Conservation (phyloP, 2,113 vertebrate species). For the Blennius ocellaris region DNA sequence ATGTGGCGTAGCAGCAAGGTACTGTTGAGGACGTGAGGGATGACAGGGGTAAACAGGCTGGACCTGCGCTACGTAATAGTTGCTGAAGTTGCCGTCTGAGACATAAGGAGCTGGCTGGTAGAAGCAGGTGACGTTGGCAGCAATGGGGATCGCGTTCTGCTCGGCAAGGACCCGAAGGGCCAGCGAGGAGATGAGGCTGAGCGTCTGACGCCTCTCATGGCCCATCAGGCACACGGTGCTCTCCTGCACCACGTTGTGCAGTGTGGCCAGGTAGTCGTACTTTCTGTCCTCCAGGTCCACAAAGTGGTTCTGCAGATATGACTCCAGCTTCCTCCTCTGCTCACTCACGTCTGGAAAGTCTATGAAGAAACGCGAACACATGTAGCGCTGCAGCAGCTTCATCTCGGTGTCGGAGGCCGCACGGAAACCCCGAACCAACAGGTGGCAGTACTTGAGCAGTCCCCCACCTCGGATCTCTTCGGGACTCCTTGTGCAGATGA, state of each 20-base stretch:
- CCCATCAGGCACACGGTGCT: slow-evolving; percentile 99
- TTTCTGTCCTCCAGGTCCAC: slow-evolving; percentile 97
- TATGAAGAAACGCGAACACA: slow-evolving; percentile 99
- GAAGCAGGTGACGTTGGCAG: slow-evolving; percentile 98
- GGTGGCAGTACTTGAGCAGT: slow-evolving; percentile 98
- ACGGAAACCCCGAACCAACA: slow-evolving; percentile 94
- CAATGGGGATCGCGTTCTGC: slow-evolving; percentile 95
- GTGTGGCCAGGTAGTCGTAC: slow-evolving; percentile 97
- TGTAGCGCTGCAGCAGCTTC: slow-evolving; percentile 97
- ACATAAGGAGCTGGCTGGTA: slow-evolving; percentile 98
- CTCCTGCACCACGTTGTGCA: slow-evolving; percentile 95
- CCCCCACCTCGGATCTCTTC: slow-evolving; percentile 99
- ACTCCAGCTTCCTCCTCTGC: slow-evolving; percentile 96
- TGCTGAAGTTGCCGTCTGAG: slow-evolving; percentile 96
- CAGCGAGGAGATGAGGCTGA: slow-evolving; percentile 95
- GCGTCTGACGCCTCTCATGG: slow-evolving; percentile 95
- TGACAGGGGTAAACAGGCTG: slow-evolving; percentile 93
- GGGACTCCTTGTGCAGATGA: slow-evolving; percentile 95
- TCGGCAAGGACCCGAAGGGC: slow-evolving; percentile 93
- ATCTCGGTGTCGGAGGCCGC: slow-evolving; percentile 90
- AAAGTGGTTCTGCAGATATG: slow-evolving; percentile 98
- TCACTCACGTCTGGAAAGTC: slow-evolving; percentile 96
- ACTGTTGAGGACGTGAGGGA: slow-evolving; percentile 73
- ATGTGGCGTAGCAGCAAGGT: slow-evolving; percentile 81
- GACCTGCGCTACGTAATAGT: slow-evolving; percentile 97